Evolutionary conservation across 2,113 vertebrate genomes (phyloP).

Genomic region (Rallus limicola): DNA sequence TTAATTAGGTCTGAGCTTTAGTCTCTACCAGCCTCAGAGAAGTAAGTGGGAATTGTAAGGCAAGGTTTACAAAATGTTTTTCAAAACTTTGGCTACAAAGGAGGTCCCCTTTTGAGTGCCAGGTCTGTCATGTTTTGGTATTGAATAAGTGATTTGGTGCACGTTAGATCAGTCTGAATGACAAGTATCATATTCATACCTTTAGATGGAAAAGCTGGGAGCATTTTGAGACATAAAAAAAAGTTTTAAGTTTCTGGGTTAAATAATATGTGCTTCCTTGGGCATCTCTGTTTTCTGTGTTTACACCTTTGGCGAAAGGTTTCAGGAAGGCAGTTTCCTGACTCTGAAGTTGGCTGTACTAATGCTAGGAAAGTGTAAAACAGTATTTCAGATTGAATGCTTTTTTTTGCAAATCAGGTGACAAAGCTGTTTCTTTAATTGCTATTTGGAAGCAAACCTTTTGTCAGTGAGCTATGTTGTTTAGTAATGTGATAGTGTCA

Average conservation of each 20-base stretch:
- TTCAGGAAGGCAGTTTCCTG: background rate
- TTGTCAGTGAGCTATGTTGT: background rate
- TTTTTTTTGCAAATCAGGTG: background rate
- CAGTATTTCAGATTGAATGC: background rate
- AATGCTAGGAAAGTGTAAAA: background rate
- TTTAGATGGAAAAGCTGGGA: background rate
- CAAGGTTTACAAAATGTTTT: background rate
- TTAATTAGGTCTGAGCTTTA: slow-evolving; percentile 21
- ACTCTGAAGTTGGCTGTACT: background rate
- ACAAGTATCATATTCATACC: background rate
- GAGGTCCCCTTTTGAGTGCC: background rate
- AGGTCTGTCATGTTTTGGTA: background rate
- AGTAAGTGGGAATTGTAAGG: background rate
- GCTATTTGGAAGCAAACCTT: background rate
- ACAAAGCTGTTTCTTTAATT: background rate
- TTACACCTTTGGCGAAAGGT: background rate
- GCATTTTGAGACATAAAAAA: background rate
- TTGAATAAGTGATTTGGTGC: background rate
- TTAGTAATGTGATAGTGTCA: background rate
- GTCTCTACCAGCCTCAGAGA: background rate
- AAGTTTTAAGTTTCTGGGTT: background rate
- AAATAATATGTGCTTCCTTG: background rate
- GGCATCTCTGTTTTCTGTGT: background rate
- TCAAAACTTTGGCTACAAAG: background rate
- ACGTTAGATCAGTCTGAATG: background rate